Base-by-base conservation (phyloP, 2,113 vertebrate genomes). In the Glareola pratincola region DNA sequence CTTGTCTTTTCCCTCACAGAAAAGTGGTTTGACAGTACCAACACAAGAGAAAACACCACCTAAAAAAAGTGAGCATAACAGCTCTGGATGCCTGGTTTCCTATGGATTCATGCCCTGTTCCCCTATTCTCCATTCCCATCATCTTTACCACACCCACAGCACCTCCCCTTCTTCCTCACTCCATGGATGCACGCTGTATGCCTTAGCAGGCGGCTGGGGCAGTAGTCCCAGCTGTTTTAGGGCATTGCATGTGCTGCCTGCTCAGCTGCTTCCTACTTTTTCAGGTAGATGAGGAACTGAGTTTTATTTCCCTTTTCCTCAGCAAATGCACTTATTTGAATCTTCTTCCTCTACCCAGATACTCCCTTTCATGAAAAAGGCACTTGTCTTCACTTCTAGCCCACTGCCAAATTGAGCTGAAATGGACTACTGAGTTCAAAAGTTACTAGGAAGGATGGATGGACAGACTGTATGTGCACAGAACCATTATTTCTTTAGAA, bases 101-200 rank as follows among this genome's bases (percentile, higher is more conserved):
- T 54, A 17, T 26, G n/a, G n/a, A 68, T 51, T 77, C 2, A 0
- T 77, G 51, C 10, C 22, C 43, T 45, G 6, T 54, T 63, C 21
- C 12, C 3, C 10, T 32, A 53, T 36, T 78, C 4, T 13, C 12
- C 21, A 27, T 83, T 79, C 32, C 12, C 47, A 69, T 3, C 17
- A 18, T 12, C 41, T 73, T 76, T 48, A 45, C 20, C 30, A 15
- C 29, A 71, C 7, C 21, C 26, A 29, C 18, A 50, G 9, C 56
- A 57, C 21, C 27, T 75, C 12, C 45, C 5, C n/a, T 77, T 18
- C 59, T 57, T 72, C 13, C 19, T 4, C 15, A 66, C 47, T 79
- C 60, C 19, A 7, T 0, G 0, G 15, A 14, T 15, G 14, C 10
- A 17, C 7, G 6, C 34, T 3, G 0, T 26, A 15, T 27, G 19